These are phyloP conservation scores for Naja naja DNA, from an alignment of 2,113 vertebrate species.

Conservation along the genomic window DNA sequence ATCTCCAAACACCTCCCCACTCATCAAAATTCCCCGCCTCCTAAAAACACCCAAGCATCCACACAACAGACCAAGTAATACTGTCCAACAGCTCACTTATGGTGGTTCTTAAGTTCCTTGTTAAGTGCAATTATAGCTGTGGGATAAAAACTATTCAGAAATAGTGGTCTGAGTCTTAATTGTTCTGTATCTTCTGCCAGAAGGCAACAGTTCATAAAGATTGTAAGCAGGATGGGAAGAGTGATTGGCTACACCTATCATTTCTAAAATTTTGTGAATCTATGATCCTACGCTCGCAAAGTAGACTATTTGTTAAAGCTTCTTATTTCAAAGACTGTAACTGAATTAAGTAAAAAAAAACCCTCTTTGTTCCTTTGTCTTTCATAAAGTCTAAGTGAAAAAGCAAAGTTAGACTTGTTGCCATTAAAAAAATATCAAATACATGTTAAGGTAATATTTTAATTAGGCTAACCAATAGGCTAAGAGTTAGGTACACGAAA, in stretches of 20 bases:
- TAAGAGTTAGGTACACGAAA: neutral
- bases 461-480: neutral
- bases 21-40: too few species aligned
- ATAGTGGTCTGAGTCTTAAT: too few species aligned
- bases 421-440: neutral
- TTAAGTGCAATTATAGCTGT: too few species aligned
- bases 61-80: too few species aligned
- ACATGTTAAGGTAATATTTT: neutral
- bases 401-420: neutral
- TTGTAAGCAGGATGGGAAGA: too few species aligned
- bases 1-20: too few species aligned
- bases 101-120: too few species aligned
- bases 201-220: too few species aligned
- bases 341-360: neutral
- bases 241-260: neutral
- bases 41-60: too few species aligned
- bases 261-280: neutral
- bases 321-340: neutral
- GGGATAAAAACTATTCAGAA: too few species aligned
- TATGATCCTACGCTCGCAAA: neutral
- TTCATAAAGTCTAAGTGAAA: conserved; percentile 7
- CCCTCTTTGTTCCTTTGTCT: neutral
- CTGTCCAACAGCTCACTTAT: too few species aligned
- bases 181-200: too few species aligned
- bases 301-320: neutral